Evolutionary conservation across 2,113 vertebrate genomes (phyloP), one percentile per base, ranked within the genome.

Genomic region (Erinaceus europaeus): DNA sequence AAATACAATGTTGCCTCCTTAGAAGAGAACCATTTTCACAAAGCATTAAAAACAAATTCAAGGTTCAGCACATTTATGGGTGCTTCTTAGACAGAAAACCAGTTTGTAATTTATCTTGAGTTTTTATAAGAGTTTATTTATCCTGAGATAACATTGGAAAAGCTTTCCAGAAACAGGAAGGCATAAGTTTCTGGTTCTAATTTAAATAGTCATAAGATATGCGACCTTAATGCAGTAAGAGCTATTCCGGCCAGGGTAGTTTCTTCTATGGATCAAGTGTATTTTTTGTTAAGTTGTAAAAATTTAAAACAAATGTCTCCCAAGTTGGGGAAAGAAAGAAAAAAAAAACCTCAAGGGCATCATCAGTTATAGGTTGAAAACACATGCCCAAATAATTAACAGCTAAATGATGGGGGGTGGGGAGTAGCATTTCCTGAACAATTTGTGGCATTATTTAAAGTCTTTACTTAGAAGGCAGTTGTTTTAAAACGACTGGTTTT

Each of bases 141-240:
- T 76, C 86, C 74, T 94, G 93, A 91, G 83, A 95, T 94, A 96
- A 95, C 62, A 93, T 95, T 97, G 94, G 71, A 79, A 96, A 95
- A 89, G 65, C 75, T 95, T 82, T 86, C 67, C 79, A 96, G 93
- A 95, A 97, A 94, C 78, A 95, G 91, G 84, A 97, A 96, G 84
- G 94, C 73, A n/a, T 64, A 86, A 65, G 46, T 94, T 96, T 97
- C 95, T 96, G 95, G 94, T 97, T 96, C 94, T 96, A 94, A 97
- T 96, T 94, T 96, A 93, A 92, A 72, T 2, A 7, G 96, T 92
- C 88, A 97, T 91, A 94, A 0, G 92, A 97, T 96, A 97, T 14
- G 38, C 78, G 78, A 81, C 91, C 90, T 86, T 96, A 97, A 96
- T 80, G 82, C 82, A 93, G 79, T 77, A 94, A 95, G 90, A 78